Evolutionary conservation across 2,888 invertebrate species (phyloP), one percentile per base, ranked within the genome.

Genomic region (Tribolium freemani): DNA sequence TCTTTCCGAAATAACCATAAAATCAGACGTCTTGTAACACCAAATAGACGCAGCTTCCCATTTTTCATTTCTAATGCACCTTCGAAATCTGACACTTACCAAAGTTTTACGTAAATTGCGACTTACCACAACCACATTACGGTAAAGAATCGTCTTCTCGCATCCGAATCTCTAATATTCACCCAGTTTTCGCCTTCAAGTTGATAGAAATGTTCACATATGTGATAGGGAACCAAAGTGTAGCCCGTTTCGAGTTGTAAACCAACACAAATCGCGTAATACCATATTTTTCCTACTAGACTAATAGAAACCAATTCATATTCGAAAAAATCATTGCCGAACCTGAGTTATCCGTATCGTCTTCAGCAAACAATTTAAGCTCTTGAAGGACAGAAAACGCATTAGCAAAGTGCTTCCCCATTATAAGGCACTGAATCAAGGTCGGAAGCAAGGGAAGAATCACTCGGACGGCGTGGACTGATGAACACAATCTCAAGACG

Each of bases 201-300:
- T 74, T 89, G 87, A 82, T 88, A 89, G 83, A 88, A 90, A 76
- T 85, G 85, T 79, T 88, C 90, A 77, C 89, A 90, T 10, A 84
- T 81, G n/a, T 81, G 79, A 71, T 88, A 88, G 0, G 90, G 84
- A 44, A 89, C 85, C 0, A 91, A 85, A 9, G 87, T 87, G 64
- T 90, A 88, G 0, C 91, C 90, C 0, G 90, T 89, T 80, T 93
- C 90, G 45, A 92, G 83, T 57, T 90, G 87, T 31, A 92, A 85
- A 58, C 89, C 87, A 38, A 91, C 82, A 46, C 90, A 88, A 21
- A 90, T 84, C 5, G 88, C 88, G 80, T 90, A 90, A 80, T 90
- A 92, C 90, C 91, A 91, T 0, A 89, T 88, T 77, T 87, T 87
- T 50, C 89, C 90, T 84, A n/a, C n/a, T 21, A 31, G 51, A 63